phyloP scores from a whole-genome alignment of 2,797 vertebrate genomes.

The Anisognathus igniventris region DNA sequence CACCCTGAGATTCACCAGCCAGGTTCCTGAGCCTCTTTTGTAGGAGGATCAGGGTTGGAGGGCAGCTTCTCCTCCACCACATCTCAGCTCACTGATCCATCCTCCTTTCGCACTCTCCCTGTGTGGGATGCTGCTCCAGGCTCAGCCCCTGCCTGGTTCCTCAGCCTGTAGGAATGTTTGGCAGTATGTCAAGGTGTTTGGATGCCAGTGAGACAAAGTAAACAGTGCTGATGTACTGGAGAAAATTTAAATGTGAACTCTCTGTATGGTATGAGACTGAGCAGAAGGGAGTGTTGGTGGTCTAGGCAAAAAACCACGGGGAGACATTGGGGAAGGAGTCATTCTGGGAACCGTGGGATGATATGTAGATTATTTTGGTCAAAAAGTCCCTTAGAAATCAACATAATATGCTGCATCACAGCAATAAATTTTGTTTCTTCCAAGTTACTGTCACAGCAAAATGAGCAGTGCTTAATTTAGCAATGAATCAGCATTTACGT shows the following conservation, averaged over 20 bases:
- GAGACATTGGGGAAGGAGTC: not conserved
- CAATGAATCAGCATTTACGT: not conserved
- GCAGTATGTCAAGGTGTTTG: not conserved
- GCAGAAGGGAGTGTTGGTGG: not conserved
- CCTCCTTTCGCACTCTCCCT: fast-evolving
- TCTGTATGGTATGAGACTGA: not conserved
- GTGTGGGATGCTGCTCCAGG: not conserved
- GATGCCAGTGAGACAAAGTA: not conserved
- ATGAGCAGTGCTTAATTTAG: not conserved
- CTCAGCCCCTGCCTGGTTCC: fast-evolving
- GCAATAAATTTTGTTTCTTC: not conserved
- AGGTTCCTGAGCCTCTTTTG: not conserved
- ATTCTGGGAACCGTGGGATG: not conserved
- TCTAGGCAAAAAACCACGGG: fast-evolving
- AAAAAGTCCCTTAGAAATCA: not conserved
- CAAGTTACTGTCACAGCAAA: not conserved
- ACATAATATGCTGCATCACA: not conserved
- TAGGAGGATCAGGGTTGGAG: not conserved
- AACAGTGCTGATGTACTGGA: not conserved
- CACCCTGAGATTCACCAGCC: not conserved
- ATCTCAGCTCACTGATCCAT: fast-evolving
- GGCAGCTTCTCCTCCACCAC: not conserved
- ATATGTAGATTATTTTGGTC: not conserved
- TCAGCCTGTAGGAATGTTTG: not conserved
- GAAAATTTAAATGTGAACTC: not conserved